phyloP scores from a whole-genome alignment of 2,113 vertebrate genomes.

The Aegypius monachus region DNA sequence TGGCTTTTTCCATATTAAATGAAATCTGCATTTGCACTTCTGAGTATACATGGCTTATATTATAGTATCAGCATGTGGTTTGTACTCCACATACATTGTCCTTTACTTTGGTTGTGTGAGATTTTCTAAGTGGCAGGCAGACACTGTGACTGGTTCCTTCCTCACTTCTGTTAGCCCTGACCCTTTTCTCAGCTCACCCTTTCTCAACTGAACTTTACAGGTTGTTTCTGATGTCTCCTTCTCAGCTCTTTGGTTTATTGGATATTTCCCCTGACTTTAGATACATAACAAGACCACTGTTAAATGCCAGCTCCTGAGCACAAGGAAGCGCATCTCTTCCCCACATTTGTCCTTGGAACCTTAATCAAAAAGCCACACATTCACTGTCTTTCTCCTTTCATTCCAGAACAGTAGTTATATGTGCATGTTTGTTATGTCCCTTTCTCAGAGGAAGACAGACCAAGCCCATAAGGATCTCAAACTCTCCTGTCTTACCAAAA shows the following conservation, averaged over 20 bases:
- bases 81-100: background rate
- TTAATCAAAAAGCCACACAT: background rate
- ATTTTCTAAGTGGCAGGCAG: conserved; percentile 44
- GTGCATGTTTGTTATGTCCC: background rate
- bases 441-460: background rate
- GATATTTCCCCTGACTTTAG: background rate
- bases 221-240: background rate
- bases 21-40: background rate
- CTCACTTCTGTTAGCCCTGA: background rate
- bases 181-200: background rate
- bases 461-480: background rate
- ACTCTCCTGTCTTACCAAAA: background rate
- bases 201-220: background rate
- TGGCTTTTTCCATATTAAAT: background rate
- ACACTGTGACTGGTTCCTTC: background rate
- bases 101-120: background rate
- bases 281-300: background rate
- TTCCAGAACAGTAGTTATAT: background rate
- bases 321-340: background rate
- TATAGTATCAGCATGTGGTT: background rate
- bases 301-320: background rate
- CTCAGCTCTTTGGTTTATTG: background rate
- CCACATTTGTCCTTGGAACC: background rate
- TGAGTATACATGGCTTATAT: background rate
- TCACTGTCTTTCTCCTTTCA: background rate